Percentiles rank a stretch among this genome's conserved stretches.
phyloP scores from a whole-genome alignment of 2,888 invertebrate species.

The Sinodicranocentrus sp. region DNA sequence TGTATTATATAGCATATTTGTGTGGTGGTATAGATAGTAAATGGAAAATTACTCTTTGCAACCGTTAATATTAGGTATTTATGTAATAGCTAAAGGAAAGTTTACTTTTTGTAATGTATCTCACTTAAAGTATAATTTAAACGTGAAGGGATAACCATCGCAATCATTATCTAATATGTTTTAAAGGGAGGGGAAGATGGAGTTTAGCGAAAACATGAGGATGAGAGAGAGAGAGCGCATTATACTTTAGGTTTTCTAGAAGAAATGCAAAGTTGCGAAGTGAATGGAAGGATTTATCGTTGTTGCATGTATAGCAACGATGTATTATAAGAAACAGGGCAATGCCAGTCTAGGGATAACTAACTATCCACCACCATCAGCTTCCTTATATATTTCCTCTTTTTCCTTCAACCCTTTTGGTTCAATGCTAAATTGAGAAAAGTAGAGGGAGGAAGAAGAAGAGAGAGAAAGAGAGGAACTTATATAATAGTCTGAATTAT shows the following conservation, averaged over 20 bases:
- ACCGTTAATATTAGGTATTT: background rate
- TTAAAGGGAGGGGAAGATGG: slow-evolving; percentile 1
- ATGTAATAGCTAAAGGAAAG: slow-evolving; percentile 2
- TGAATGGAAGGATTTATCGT: slow-evolving; percentile 57
- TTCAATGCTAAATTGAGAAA: background rate
- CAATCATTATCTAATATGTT: slow-evolving; percentile 23
- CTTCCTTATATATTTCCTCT: no score
- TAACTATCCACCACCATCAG: no score
- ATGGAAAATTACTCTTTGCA: background rate
- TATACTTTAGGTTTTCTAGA: slow-evolving; percentile 1
- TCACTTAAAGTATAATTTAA: slow-evolving; percentile 53
- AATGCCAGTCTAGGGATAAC: no score
- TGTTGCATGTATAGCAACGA: background rate
- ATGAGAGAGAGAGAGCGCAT: slow-evolving; percentile 14
- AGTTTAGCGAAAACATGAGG: background rate
- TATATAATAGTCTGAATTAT: slow-evolving; percentile 50
- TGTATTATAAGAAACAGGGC: no score
- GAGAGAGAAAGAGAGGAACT: background rate
- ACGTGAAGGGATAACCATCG: slow-evolving; percentile 10
- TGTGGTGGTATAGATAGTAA: background rate
- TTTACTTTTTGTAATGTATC: slow-evolving; percentile 37
- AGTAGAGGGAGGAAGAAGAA: background rate
- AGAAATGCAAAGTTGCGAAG: slow-evolving; percentile 49
- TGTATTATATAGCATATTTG: background rate
- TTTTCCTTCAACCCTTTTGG: background rate